phyloP scores from a whole-genome alignment of 2,113 vertebrate genomes.

The Ailurus styani region DNA sequence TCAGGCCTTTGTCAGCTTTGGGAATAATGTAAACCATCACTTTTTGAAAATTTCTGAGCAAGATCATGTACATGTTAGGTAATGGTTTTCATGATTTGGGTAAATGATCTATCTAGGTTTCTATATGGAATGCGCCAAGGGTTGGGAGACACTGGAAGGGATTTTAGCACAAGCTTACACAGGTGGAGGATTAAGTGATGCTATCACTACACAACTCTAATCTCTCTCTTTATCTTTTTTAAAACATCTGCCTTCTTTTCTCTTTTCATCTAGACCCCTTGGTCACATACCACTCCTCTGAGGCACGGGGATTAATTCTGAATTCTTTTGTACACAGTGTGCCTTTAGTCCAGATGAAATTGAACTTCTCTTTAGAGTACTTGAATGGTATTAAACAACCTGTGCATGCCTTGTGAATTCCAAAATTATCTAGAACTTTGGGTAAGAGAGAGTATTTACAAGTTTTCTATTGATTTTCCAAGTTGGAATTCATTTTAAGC shows the following conservation, averaged over 20 bases:
- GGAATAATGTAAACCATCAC: neutral
- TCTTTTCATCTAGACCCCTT: constrained; percentile 5
- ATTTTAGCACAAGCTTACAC: neutral
- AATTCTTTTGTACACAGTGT: constrained; percentile 37
- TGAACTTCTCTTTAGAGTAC: constrained; percentile 45
- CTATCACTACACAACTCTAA: neutral
- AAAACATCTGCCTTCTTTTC: constrained; percentile 53
- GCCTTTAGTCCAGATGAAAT: constrained; percentile 50
- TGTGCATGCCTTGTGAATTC: constrained; percentile 20
- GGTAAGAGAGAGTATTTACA: constrained; percentile 56
- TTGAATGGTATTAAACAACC: constrained; percentile 52
- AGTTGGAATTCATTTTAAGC: constrained; percentile 73
- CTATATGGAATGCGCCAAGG: neutral
- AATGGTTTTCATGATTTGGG: neutral
- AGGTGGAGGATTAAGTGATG: neutral
- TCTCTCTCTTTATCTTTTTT: neutral
- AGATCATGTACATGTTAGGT: neutral
- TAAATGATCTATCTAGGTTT: neutral
- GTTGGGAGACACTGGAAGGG: neutral
- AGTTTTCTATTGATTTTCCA: constrained; percentile 70
- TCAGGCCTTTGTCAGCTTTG: neutral
- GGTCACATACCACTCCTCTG: neutral
- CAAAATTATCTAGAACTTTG: constrained; percentile 56
- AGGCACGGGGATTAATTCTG: neutral
- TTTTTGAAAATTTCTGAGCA: neutral